phyloP scores from a whole-genome alignment of 2,113 vertebrate species.

The Phalacrocorax aristotelis region DNA sequence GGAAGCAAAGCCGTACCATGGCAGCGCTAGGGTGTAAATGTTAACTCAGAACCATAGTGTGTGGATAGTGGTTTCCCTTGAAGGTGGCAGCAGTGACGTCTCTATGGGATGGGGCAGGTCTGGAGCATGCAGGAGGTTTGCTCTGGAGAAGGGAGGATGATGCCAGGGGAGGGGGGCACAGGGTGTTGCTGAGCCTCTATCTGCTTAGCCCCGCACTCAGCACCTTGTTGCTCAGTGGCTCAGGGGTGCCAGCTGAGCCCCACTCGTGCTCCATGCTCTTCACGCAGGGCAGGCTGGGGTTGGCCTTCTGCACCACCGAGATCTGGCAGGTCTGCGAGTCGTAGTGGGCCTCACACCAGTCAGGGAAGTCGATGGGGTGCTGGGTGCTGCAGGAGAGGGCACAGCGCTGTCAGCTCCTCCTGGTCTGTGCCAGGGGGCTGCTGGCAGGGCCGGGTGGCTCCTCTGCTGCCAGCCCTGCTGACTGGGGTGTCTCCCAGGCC shows the following conservation, averaged over 20 bases:
- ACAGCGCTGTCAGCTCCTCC: fast-evolving
- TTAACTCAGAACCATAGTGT: conserved; percentile 43
- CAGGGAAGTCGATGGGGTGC: conserved; percentile 90
- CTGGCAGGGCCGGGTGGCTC: not conserved
- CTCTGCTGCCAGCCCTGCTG: not conserved
- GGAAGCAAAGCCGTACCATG: not conserved
- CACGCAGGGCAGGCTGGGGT: conserved; percentile 83
- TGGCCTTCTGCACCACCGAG: conserved; percentile 85
- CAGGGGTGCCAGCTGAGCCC: conserved; percentile 66
- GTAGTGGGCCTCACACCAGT: conserved; percentile 85
- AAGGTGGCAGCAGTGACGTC: conserved; percentile 32
- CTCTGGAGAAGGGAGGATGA: not conserved
- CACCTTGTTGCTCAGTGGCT: conserved; percentile 29
- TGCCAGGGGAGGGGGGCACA: fast-evolving
- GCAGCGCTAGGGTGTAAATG: not conserved
- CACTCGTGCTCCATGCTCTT: conserved; percentile 71
- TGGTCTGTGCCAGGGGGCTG: fast-evolving
- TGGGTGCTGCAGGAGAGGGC: conserved; percentile 77
- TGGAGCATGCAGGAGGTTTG: conserved; percentile 12
- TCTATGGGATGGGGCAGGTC: not conserved
- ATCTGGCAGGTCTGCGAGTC: conserved; percentile 85
- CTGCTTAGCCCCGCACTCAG: not conserved
- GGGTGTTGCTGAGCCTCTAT: not conserved
- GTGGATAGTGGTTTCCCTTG: conserved; percentile 75
- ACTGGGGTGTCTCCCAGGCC: not conserved